phyloP scores from a whole-genome alignment of 2,113 vertebrate genomes.

The Noturus placidus region DNA sequence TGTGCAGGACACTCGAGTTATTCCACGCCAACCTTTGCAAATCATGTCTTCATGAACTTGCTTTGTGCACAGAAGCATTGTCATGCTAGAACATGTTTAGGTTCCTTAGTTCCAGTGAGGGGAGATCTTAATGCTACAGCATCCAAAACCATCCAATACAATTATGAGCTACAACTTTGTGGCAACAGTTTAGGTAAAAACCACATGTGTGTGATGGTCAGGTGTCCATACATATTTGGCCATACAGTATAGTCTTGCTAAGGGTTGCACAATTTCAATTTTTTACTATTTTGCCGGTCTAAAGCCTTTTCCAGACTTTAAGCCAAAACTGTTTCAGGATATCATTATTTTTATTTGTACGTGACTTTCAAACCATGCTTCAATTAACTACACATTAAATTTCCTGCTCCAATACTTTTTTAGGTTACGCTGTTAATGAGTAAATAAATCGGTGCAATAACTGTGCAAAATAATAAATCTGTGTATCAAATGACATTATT shows the following conservation, averaged over 20 bases:
- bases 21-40: not conserved
- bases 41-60: not conserved
- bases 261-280: not conserved
- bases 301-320: not conserved
- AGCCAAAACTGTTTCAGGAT: not conserved
- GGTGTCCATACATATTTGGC: not conserved
- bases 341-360: not conserved
- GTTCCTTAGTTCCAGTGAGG: not conserved
- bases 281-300: slow-evolving; percentile 61
- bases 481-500: not conserved
- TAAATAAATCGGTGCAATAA: not conserved
- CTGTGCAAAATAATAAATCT: not conserved
- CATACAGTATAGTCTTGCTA: not conserved
- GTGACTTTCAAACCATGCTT: not conserved
- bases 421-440: not conserved
- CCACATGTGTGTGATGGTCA: not conserved
- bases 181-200: not conserved
- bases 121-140: not conserved
- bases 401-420: not conserved
- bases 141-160: not conserved
- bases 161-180: not conserved
- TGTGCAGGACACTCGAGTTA: not conserved
- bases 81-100: not conserved
- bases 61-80: not conserved
- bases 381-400: slow-evolving; percentile 4